These are phyloP conservation scores for Leptoteleia sp. DNA, from an alignment of 1,140 invertebrate species.

Conservation along the genomic window DNA sequence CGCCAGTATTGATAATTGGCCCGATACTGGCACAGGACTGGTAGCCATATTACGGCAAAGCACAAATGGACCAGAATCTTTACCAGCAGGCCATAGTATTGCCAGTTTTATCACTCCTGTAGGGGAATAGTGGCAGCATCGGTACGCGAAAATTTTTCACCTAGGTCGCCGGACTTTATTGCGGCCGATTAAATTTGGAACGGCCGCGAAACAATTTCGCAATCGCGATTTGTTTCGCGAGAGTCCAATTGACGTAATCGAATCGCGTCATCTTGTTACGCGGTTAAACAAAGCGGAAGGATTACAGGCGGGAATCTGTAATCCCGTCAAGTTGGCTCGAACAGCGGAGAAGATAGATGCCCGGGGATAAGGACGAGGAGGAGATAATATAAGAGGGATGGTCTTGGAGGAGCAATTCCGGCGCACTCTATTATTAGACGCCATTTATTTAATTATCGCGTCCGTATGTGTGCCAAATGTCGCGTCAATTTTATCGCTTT, in stretches of 20 bases:
- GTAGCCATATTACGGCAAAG: too few relatives aligned
- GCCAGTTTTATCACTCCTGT: too few relatives aligned
- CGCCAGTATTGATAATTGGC: too few relatives aligned
- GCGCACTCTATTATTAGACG: slow-evolving; percentile 42
- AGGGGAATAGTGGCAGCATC: too few relatives aligned
- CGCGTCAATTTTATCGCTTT: slow-evolving; percentile 6
- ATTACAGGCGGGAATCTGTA: slow-evolving; percentile 61
- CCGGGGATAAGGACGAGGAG: slow-evolving; percentile 34
- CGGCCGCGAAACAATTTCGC: background rate
- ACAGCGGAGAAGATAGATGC: slow-evolving; percentile 44
- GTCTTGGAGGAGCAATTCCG: slow-evolving; percentile 13
- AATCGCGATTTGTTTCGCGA: background rate
- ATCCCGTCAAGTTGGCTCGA: slow-evolving; percentile 57
- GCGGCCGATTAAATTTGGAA: slow-evolving; percentile 16
- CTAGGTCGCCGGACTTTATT: background rate
- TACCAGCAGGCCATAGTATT: too few relatives aligned
- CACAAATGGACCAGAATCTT: too few relatives aligned
- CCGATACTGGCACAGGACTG: too few relatives aligned
- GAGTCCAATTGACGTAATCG: slow-evolving; percentile 46
- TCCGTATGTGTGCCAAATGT: slow-evolving; percentile 21
- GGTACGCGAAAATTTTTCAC: too few relatives aligned
- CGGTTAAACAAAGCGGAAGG: slow-evolving; percentile 59
- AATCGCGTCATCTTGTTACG: slow-evolving; percentile 60
- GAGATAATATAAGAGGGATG: slow-evolving; percentile 41
- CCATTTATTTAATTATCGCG: slow-evolving; percentile 48